Conservation (phyloP, 1,140 invertebrate species). For the Ceratosolen solmsi region DNA sequence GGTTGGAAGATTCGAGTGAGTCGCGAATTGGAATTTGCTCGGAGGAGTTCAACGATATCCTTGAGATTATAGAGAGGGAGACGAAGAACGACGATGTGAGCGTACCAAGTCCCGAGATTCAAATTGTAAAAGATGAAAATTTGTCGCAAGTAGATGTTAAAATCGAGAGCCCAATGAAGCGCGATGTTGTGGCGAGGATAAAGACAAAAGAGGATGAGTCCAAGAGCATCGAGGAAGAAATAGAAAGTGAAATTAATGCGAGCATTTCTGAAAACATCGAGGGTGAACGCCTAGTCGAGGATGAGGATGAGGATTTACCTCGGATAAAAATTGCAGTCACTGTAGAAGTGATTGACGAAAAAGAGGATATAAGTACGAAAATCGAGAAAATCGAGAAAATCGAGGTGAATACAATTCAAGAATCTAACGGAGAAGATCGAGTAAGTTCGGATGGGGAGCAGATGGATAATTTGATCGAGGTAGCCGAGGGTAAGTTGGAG, state of each 20-base stretch:
- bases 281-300: not conserved
- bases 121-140: not conserved
- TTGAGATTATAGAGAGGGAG: constrained; percentile 60
- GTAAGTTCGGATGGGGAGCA: constrained; percentile 65
- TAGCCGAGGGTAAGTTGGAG: constrained; percentile 59
- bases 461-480: constrained; percentile 65
- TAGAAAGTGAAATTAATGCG: constrained; percentile 28
- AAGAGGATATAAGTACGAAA: constrained; percentile 34
- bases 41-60: constrained; percentile 60
- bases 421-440: constrained; percentile 53
- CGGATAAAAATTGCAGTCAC: constrained; percentile 58
- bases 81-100: constrained; percentile 46
- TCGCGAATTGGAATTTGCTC: constrained; percentile 36
- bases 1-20: constrained; percentile 48
- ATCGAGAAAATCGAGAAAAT: not conserved
- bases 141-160: constrained; percentile 14
- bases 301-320: constrained; percentile 45
- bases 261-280: not conserved
- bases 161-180: constrained; percentile 21
- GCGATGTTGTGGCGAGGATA: not conserved
- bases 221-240: constrained; percentile 46
- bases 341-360: constrained; percentile 56
- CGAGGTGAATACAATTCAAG: constrained; percentile 18
- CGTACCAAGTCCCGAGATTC: not conserved
- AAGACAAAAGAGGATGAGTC: constrained; percentile 26